Percentiles rank a stretch among this genome's conserved stretches.
These are phyloP conservation scores for Charaxes varanes DNA, from an alignment of 1,140 invertebrate genomes.

Conservation along the genomic window DNA sequence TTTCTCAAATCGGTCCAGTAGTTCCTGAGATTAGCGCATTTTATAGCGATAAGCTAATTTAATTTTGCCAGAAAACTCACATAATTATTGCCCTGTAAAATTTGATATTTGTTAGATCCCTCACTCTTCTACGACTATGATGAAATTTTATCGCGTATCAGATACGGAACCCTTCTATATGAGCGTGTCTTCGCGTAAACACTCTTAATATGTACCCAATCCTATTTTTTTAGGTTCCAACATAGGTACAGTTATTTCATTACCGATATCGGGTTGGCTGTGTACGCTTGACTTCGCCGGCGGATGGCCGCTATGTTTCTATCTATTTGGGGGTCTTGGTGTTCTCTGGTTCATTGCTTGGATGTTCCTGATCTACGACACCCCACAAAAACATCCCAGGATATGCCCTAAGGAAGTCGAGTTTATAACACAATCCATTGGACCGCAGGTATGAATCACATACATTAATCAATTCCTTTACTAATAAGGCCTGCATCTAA, in stretches of 20 bases:
- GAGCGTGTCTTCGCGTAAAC: too few species aligned
- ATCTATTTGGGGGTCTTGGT: slow-evolving; percentile 83
- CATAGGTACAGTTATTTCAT: slow-evolving; percentile 85
- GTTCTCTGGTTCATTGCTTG: slow-evolving; percentile 88
- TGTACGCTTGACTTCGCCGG: slow-evolving; percentile 80
- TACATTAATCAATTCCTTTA: neutral
- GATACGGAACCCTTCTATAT: too few species aligned
- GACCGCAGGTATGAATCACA: slow-evolving; percentile 39
- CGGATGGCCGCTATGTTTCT: slow-evolving; percentile 88
- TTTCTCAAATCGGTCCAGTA: too few species aligned
- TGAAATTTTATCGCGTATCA: too few species aligned
- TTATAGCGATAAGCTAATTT: too few species aligned
- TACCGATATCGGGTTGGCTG: slow-evolving; percentile 83
- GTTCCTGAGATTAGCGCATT: too few species aligned
- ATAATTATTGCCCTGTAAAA: too few species aligned
- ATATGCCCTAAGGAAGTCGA: slow-evolving; percentile 82
- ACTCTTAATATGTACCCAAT: too few species aligned
- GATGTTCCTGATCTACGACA: slow-evolving; percentile 83
- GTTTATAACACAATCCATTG: slow-evolving; percentile 79
- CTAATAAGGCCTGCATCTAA: too few species aligned
- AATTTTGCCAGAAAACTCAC: too few species aligned
- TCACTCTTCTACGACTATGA: too few species aligned
- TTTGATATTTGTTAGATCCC: too few species aligned
- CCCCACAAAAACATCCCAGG: slow-evolving; percentile 85
- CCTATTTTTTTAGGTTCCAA: slow-evolving; percentile 76